Conservation (phyloP, 2,888 invertebrate genomes). For the Tuta absoluta region DNA sequence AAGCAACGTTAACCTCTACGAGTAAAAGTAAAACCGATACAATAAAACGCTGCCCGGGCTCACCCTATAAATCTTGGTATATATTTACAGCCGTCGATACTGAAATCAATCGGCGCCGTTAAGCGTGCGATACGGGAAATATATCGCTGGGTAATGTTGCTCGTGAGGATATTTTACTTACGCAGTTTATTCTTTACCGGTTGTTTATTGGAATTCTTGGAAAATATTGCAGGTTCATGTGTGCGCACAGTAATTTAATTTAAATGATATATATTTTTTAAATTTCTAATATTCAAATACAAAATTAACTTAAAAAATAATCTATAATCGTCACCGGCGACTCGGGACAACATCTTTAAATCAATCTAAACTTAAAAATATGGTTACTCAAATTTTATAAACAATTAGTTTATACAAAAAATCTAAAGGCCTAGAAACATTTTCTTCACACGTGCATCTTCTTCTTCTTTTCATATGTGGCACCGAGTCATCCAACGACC, state of each 20-base stretch:
- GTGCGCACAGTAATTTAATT: background rate
- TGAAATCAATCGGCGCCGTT: slow-evolving; percentile 5
- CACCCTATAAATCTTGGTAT: slow-evolving; percentile 8
- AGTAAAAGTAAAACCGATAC: background rate
- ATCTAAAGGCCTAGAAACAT: too few relatives aligned
- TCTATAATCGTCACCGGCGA: too few relatives aligned
- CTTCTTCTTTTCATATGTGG: too few relatives aligned
- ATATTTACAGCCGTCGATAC: slow-evolving; percentile 5
- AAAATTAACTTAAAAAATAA: too few relatives aligned
- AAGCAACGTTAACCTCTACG: background rate
- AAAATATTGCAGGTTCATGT: background rate
- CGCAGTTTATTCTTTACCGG: background rate
- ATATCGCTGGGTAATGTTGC: slow-evolving; percentile 5
- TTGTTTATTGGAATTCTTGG: background rate
- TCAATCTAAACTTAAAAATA: too few relatives aligned
- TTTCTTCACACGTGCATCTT: too few relatives aligned
- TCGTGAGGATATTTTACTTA: slow-evolving; percentile 6
- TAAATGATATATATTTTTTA: too few relatives aligned
- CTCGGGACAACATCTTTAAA: too few relatives aligned
- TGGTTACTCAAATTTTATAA: too few relatives aligned
- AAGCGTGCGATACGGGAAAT: background rate
- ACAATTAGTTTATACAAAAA: too few relatives aligned
- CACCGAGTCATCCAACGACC: too few relatives aligned
- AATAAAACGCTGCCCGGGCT: background rate
- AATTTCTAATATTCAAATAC: too few relatives aligned